Evolutionary conservation across 2,888 invertebrate genomes (phyloP).

Genomic region (Agelastica alni): DNA sequence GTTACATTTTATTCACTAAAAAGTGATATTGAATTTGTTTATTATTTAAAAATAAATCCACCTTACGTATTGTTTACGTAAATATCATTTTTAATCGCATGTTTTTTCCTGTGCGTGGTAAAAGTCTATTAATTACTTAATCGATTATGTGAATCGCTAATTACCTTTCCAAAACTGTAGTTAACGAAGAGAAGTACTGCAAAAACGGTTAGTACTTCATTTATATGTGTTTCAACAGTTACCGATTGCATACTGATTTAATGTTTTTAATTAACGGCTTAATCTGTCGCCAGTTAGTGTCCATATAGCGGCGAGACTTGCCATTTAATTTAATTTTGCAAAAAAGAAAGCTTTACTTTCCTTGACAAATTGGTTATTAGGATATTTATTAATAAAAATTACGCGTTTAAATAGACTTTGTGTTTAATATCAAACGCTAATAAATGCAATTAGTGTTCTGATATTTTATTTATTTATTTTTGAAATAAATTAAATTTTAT

Average conservation of each 20-base stretch:
- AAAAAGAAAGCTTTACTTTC: conserved; percentile 26
- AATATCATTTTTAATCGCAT: too few species aligned
- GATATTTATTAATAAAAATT: not conserved
- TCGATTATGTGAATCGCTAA: too few species aligned
- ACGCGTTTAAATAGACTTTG: not conserved
- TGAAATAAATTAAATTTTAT: too few species aligned
- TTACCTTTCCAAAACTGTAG: conserved; percentile 12
- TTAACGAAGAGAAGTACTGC: conserved; percentile 9
- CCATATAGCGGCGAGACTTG: too few species aligned
- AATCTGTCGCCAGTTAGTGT: conserved; percentile 1
- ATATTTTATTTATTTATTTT: too few species aligned
- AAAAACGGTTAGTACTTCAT: conserved; percentile 15
- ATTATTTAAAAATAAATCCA: too few species aligned
- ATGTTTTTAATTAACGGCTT: not conserved
- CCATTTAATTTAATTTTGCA: conserved; percentile 3
- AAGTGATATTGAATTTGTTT: too few species aligned
- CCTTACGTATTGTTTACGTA: too few species aligned
- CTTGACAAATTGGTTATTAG: conserved; percentile 27
- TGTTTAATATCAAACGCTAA: not conserved
- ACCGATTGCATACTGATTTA: not conserved
- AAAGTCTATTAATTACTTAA: too few species aligned
- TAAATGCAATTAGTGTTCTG: conserved; percentile 1
- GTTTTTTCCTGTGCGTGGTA: too few species aligned
- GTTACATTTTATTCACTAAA: too few species aligned
- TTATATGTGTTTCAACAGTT: conserved; percentile 1